phyloP scores from a whole-genome alignment of 2,113 vertebrate species.

The Paracanthobrama guichenoti region DNA sequence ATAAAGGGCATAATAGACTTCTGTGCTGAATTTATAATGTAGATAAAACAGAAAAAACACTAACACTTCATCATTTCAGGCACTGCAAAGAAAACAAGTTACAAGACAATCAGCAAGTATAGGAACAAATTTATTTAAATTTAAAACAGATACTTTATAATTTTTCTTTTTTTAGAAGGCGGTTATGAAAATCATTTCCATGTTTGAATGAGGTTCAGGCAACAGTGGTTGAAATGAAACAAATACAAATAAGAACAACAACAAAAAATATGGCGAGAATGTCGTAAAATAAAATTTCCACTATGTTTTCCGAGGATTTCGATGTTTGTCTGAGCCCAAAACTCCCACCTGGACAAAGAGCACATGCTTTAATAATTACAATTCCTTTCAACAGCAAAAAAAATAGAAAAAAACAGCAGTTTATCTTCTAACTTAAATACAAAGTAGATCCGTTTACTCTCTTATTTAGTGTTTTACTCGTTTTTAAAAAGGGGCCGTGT shows the following conservation, averaged over 20 bases:
- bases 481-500: constrained; percentile 67
- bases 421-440: constrained; percentile 75
- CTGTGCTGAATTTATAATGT: neutral
- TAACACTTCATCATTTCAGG: neutral
- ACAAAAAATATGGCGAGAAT: constrained; percentile 76
- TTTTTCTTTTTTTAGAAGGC: constrained; percentile 80
- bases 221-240: constrained; percentile 82
- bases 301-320: constrained; percentile 69
- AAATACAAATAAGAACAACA: constrained; percentile 66
- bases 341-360: constrained; percentile 76
- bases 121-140: constrained; percentile 86
- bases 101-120: constrained; percentile 76
- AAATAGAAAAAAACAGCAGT: constrained; percentile 72
- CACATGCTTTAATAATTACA: constrained; percentile 80
- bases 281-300: constrained; percentile 76
- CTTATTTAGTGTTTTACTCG: constrained; percentile 73
- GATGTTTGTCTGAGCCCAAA: constrained; percentile 72
- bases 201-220: constrained; percentile 85
- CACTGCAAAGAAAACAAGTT: constrained; percentile 54
- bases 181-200: constrained; percentile 83
- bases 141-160: constrained; percentile 83
- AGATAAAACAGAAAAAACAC: neutral
- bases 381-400: constrained; percentile 64
- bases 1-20: neutral
- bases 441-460: constrained; percentile 76